Evolutionary conservation across 2,888 invertebrate genomes (phyloP), one percentile per base, ranked within the genome.

Genomic region (Cybosia mesomella): DNA sequence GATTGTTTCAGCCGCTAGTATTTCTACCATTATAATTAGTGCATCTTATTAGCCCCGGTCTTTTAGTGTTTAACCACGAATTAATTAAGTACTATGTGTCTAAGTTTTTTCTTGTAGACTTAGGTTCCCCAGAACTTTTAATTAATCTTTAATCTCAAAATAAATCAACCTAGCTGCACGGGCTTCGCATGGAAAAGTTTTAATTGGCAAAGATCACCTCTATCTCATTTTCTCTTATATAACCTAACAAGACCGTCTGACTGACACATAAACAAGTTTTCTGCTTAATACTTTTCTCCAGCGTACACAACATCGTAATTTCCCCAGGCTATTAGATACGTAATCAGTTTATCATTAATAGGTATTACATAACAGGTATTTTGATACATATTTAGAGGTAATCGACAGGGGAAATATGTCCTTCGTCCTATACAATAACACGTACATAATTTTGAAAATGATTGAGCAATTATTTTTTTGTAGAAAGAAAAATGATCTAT

Each of bases 11-110:
- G 15, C 34, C 24, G 18, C 49, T 22, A 21, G n/a, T 28, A 18
- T 13, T 43, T 9, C 13, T 60, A 28, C 74, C 54, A 70, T 70
- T 66, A 55, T n/a, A n/a, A 49, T 49, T 49, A 49, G 49, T 49
- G 18, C 49, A 9, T 5, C 49, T 49, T n/a, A 49, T 49, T 49
- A 49, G 1, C n/a, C n/a, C 9, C 0, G 49, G 49, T 49, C 18
- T 49, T 49, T 18, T 18, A 43, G 43, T 43, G 5, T 43, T 43
- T 49, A 49, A 49, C 49, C 49, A 49, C n/a, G 49, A 49, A 8
- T 49, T 49, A 49, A 18, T 18, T 18, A 43, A 43, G n/a, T 43
- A 15, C 15, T 49, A 18, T n/a, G n/a, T 49, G n/a, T 28, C 28
- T 28, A n/a, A n/a, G n/a, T n/a, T n/a, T n/a, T n/a, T n/a, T n/a